Conservation (phyloP, 1,140 invertebrate genomes). For the Neoseiulus cucumeris region DNA sequence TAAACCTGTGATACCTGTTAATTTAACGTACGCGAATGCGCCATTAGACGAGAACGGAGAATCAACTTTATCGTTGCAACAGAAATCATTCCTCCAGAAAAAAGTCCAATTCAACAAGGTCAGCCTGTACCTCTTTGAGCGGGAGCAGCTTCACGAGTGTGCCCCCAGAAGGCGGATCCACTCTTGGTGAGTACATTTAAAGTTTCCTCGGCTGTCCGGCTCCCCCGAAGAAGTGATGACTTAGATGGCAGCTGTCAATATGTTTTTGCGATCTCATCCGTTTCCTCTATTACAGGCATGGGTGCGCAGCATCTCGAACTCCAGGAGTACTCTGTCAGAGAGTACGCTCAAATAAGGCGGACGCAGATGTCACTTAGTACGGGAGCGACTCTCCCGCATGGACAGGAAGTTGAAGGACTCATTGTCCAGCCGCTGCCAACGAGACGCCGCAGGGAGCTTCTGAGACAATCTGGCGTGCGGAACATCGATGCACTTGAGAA, state of each 20-base stretch:
- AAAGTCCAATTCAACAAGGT: conserved; percentile 66
- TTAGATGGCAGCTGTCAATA: not conserved
- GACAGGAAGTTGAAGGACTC: conserved; percentile 22
- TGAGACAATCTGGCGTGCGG: conserved; percentile 67
- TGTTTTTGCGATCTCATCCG: not conserved
- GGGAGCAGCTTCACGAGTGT: conserved; percentile 94
- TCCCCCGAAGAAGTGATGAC: not conserved
- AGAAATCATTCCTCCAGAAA: conserved; percentile 24
- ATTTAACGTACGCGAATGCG: not conserved
- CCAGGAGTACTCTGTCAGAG: conserved; percentile 49
- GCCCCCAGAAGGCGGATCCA: conserved; percentile 78
- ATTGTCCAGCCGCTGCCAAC: conserved; percentile 59
- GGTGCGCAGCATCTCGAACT: conserved; percentile 55
- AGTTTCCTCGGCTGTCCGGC: not conserved
- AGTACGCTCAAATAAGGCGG: conserved; percentile 69
- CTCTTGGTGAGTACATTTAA: conserved; percentile 41
- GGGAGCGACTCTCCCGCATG: conserved; percentile 18
- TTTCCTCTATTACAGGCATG: conserved; percentile 40
- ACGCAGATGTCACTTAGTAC: not conserved
- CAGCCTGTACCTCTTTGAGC: conserved; percentile 82
- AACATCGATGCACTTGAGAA: conserved; percentile 86
- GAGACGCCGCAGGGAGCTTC: conserved; percentile 58
- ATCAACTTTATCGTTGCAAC: not conserved
- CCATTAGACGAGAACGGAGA: not conserved
- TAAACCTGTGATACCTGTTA: not conserved